Base-by-base conservation (phyloP, 2,113 vertebrate species). In the Amphilophus citrinellus region DNA sequence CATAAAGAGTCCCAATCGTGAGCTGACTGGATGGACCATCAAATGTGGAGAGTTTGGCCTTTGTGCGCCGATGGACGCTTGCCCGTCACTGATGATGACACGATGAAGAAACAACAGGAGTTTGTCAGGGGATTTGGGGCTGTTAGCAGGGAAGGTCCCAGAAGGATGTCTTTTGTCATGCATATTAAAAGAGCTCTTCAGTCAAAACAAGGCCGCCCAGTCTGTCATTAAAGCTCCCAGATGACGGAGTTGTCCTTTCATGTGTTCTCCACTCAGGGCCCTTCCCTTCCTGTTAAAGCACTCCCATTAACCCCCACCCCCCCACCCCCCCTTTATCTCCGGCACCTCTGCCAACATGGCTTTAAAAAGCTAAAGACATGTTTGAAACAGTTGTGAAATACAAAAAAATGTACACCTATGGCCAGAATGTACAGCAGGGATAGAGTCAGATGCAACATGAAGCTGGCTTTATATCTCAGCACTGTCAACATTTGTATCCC, bases 171-270 rank as follows among this genome's bases (percentile, higher is more conserved):
- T 91, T 92, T 95, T 94, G 91, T 94, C 87, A 91, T 89, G 92
- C 76, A 90, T 92, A 93, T 91, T 91, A 84, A 91, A 93, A 92
- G 88, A 89, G 81, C 86, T 88, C 88, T 88, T 90, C 85, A 94
- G 93, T 92, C 93, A 94, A 92, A 94, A 95, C 93, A 95, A 91
- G 88, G 65, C 86, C 11, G 75, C 89, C 57, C 82, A 78, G 90
- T 88, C 94, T 95, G 86, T 94, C 92, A 94, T 94, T 94, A 92
- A 91, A 85, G 80, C 89, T 88, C 66, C 78, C 86, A 87, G 91
- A 91, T 92, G 92, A 93, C 82, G 79, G 84, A 92, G 84, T 71
- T 37, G 35, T 84, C 83, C 90, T 94, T 94, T 95, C 91, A 93
- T 94, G 93, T 92, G 73, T 77, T 87, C 65, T 39, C 66, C 68